These are phyloP conservation scores for Pluvialis apricaria DNA, from an alignment of 2,113 vertebrate species.

Conservation along the genomic window DNA sequence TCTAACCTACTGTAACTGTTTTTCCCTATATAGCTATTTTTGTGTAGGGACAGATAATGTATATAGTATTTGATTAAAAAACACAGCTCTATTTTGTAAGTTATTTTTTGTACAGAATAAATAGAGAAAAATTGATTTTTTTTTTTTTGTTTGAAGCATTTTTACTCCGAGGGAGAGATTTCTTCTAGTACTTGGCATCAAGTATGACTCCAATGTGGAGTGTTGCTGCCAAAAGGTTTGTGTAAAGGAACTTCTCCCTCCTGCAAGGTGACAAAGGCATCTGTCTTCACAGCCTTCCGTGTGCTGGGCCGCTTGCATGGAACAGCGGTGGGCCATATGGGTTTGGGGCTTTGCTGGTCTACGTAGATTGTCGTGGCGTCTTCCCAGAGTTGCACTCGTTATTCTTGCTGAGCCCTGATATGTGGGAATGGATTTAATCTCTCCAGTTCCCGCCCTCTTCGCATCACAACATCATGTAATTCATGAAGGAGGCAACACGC, in stretches of 20 bases:
- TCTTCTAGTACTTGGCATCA: background rate
- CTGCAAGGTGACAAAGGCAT: background rate
- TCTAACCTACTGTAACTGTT: background rate
- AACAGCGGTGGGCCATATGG: rapidly evolving
- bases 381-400: background rate
- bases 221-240: background rate
- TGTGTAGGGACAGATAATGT: background rate
- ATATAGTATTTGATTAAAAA: background rate
- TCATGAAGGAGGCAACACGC: background rate
- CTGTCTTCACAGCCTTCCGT: background rate
- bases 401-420: background rate
- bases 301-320: background rate
- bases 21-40: background rate
- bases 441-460: background rate
- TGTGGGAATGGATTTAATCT: background rate
- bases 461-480: background rate
- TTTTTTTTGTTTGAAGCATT: background rate
- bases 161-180: background rate
- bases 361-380: background rate
- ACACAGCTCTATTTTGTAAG: background rate
- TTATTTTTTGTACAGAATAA: background rate
- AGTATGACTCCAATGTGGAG: rapidly evolving
- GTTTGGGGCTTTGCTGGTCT: background rate
- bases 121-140: background rate
- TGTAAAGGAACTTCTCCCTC: background rate